These are phyloP conservation scores for Eupeodes luniger DNA, from an alignment of 2,888 invertebrate species.

Conservation along the genomic window DNA sequence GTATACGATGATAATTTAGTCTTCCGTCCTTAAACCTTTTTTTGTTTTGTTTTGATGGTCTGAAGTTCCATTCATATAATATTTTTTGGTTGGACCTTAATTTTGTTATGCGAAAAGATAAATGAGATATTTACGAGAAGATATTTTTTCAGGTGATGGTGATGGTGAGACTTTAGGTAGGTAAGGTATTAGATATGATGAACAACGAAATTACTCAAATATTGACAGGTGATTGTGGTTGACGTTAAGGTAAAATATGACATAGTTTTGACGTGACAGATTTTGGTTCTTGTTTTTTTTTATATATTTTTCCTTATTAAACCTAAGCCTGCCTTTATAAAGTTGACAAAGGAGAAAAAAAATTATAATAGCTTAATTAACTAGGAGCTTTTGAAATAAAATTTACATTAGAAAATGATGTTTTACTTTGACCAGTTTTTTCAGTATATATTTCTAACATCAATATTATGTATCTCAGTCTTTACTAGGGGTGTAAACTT, in stretches of 20 bases:
- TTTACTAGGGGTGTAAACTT: no score
- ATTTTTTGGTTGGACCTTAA: neutral
- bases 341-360: no score
- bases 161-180: no score
- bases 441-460: no score
- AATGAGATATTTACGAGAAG: conserved; percentile 46
- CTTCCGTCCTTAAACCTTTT: conserved; percentile 27
- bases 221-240: conserved; percentile 43
- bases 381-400: neutral
- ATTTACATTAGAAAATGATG: neutral
- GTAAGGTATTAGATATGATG: neutral
- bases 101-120: conserved; percentile 17
- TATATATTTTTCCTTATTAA: neutral
- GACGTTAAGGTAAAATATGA: conserved; percentile 15
- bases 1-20: conserved; percentile 31
- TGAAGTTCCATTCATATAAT: neutral
- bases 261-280: conserved; percentile 11
- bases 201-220: conserved; percentile 44
- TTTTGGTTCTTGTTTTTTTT: conserved; percentile 4
- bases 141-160: conserved; percentile 15
- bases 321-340: no score
- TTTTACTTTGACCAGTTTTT: no score
- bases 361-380: conserved; percentile 6
- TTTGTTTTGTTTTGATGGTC: neutral
- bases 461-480: no score